phyloP scores from a whole-genome alignment of 2,797 vertebrate genomes.

The Danio choprae region DNA sequence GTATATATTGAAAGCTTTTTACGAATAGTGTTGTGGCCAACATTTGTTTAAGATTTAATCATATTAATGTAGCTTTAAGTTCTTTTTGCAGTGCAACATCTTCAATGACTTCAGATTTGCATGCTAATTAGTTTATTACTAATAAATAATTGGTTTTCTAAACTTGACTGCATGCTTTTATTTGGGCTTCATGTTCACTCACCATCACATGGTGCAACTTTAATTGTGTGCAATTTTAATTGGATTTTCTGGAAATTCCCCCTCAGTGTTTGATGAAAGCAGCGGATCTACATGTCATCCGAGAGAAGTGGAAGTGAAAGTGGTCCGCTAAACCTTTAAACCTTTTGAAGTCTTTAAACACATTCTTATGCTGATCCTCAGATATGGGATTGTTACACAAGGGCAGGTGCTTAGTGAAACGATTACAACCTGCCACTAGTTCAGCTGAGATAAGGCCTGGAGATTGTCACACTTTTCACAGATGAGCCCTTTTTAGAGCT shows the following conservation, averaged over 20 bases:
- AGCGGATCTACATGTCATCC: conserved; percentile 41
- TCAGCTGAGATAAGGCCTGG: conserved; percentile 15
- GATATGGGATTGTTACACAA: conserved; percentile 15
- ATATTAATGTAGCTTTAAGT: not conserved
- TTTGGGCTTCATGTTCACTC: not conserved
- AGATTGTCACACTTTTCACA: conserved; percentile 20
- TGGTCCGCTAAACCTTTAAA: conserved; percentile 28
- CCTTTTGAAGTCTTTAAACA: conserved; percentile 39
- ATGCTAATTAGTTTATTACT: not conserved
- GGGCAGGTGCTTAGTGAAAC: not conserved
- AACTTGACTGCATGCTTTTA: conserved; percentile 8
- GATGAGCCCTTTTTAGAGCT: not conserved
- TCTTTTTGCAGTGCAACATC: not conserved
- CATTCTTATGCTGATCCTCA: conserved; percentile 18
- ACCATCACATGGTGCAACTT: not conserved
- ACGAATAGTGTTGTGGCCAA: not conserved
- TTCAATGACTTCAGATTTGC: not conserved
- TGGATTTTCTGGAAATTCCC: not conserved
- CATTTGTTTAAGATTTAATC: not conserved
- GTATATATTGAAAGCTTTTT: not conserved
- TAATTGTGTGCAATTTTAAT: conserved; percentile 24
- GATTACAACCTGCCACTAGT: conserved; percentile 14
- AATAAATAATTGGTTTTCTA: not conserved
- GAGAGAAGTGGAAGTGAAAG: conserved; percentile 38
- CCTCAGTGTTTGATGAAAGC: not conserved